Base-by-base conservation (phyloP, 2,888 invertebrate genomes). In the Cylindroiulus punctatus region DNA sequence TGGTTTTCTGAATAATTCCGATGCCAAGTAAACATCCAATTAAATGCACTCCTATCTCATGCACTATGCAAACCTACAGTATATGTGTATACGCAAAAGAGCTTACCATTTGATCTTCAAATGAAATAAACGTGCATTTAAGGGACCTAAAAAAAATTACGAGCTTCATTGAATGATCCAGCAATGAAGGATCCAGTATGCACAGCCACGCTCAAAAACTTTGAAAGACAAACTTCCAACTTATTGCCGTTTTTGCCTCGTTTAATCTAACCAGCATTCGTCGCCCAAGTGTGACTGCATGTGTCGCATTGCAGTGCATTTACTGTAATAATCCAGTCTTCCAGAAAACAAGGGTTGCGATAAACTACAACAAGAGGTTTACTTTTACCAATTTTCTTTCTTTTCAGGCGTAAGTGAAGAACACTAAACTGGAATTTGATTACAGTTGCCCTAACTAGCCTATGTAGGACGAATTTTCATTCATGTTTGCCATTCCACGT, bases 241-340 rank as follows among this genome's bases (percentile, higher is more conserved):
- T 47, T 47, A 47, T 5, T 10, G 47, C 10, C 19, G 17, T 0
- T 47, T 47, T 47, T 47, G 40, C 17, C 17, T 47, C 0, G 10
- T 47, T 10, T 47, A 47, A 47, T 47, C 47, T 47, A 47, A 47
- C 47, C 47, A 12, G 47, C 19, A 47, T 47, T 47, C 10, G 47
- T 47, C 19, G 10, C 17, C 10, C 47, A 14, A 47, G 47, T 47
- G 47, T 17, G 40, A 47, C 17, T n/a, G n/a, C n/a, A n/a, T n/a
- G n/a, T 47, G 47, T 47, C 47, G 47, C 47, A 47, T 47, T 47
- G 47, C 47, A 47, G 47, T n/a, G n/a, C n/a, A n/a, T n/a, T n/a
- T 17, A 19, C 17, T 47, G 47, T 47, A 19, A 14, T 12, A 47
- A 47, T 47, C 47, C 4, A 47, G 47, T 47, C 10, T 47, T 47